Percentiles rank a stretch among this genome's conserved stretches.
Conservation (phyloP, 2,113 vertebrate genomes). For the Phoxinus phoxinus region DNA sequence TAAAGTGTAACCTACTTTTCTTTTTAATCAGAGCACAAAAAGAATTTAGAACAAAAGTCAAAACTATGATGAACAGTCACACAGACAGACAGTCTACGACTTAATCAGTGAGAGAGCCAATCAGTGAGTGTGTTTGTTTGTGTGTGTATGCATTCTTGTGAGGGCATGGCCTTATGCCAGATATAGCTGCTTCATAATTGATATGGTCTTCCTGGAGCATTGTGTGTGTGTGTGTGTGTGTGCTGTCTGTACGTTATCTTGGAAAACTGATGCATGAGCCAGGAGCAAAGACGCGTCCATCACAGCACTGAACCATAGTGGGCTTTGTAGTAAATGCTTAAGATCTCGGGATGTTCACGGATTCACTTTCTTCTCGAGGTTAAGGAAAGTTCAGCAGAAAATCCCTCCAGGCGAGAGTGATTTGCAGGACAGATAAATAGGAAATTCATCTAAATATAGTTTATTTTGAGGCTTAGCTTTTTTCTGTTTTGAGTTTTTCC, state of each 20-base stretch:
- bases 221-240: background rate
- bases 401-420: slow-evolving; percentile 19
- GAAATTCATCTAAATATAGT: background rate
- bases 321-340: slow-evolving; percentile 31
- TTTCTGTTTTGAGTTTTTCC: background rate
- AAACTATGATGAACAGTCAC: background rate
- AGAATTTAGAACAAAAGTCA: background rate
- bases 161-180: background rate
- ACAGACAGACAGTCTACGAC: background rate
- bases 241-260: background rate
- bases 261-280: slow-evolving; percentile 4
- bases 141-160: background rate
- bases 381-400: slow-evolving; percentile 28
- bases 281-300: slow-evolving; percentile 26
- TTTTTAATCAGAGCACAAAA: background rate
- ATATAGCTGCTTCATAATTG: slow-evolving; percentile 26
- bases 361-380: slow-evolving; percentile 28
- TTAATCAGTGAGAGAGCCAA: background rate
- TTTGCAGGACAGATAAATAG: slow-evolving; percentile 14
- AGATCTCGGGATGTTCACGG: slow-evolving; percentile 4
- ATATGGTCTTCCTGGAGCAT: slow-evolving; percentile 8
- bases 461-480: background rate
- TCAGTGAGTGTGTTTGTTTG: background rate
- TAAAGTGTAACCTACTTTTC: too few relatives aligned
- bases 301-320: slow-evolving; percentile 18